phyloP scores from a whole-genome alignment of 2,888 invertebrate species.

The Ametastegia equiseti region DNA sequence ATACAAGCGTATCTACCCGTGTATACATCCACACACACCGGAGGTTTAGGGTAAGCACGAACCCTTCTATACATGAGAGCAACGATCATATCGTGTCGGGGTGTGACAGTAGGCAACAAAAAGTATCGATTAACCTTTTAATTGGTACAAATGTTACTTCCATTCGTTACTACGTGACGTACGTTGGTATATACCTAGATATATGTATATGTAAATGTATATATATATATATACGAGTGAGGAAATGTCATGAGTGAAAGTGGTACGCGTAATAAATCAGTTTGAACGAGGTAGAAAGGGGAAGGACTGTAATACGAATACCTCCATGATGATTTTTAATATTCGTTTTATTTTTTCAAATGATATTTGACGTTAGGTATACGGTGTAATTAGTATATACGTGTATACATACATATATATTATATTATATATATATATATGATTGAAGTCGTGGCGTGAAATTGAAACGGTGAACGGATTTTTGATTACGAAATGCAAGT shows the following conservation, averaged over 20 bases:
- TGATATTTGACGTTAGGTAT: background rate
- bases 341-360: background rate
- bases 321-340: background rate
- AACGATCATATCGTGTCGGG: slow-evolving; percentile 15
- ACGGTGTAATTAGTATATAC: slow-evolving; percentile 23
- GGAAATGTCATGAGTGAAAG: slow-evolving; percentile 38
- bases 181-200: background rate
- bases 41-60: background rate
- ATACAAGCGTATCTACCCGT: background rate
- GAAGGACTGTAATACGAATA: slow-evolving; percentile 24
- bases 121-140: slow-evolving; percentile 44
- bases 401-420: no score
- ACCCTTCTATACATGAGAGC: slow-evolving; percentile 18
- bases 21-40: background rate
- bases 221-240: background rate
- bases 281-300: slow-evolving; percentile 5
- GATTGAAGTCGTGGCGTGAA: slow-evolving; percentile 25
- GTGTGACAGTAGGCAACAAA: slow-evolving; percentile 1
- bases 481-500: background rate
- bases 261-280: slow-evolving; percentile 39
- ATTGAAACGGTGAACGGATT: background rate
- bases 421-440: background rate
- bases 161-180: slow-evolving; percentile 31
- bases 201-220: background rate
- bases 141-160: slow-evolving; percentile 46